Conservation (phyloP, 1,140 invertebrate genomes). For the Danaus plexippus region DNA sequence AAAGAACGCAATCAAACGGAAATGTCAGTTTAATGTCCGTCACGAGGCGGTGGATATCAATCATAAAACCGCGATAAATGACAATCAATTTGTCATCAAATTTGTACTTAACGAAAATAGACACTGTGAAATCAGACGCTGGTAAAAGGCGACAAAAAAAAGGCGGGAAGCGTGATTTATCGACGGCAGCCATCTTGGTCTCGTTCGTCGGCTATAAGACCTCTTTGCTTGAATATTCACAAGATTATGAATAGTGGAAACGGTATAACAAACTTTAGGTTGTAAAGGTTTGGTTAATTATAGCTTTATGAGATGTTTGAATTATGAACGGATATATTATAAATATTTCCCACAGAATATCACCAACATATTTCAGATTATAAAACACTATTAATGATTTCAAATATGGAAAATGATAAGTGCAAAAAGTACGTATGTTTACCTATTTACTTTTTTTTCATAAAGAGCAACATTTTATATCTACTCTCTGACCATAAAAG, state of each 20-base stretch:
- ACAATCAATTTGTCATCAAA: slow-evolving; percentile 31
- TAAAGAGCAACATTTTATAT: too few relatives aligned
- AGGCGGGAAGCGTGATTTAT: slow-evolving; percentile 23
- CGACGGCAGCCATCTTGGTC: slow-evolving; percentile 7
- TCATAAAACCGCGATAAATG: slow-evolving; percentile 21
- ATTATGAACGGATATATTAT: background rate
- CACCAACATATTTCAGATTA: too few relatives aligned
- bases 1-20: background rate
- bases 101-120: slow-evolving; percentile 33
- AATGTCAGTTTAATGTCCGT: slow-evolving; percentile 2
- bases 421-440: too few relatives aligned
- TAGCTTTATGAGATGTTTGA: background rate
- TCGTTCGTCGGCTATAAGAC: slow-evolving; percentile 4
- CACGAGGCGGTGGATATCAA: slow-evolving; percentile 12
- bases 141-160: slow-evolving; percentile 20
- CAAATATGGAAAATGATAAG: too few relatives aligned
- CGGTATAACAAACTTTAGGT: background rate
- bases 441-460: too few relatives aligned
- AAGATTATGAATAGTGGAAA: slow-evolving; percentile 6
- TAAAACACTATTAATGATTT: too few relatives aligned
- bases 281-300: background rate
- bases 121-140: slow-evolving; percentile 27
- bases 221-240: slow-evolving; percentile 9
- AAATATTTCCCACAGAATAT: too few relatives aligned
- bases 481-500: too few relatives aligned